Percentiles rank a stretch among this genome's conserved stretches.
Evolutionary conservation across 37 sponge, comb jelly and placozoan genomes (phyloP).

Genomic region (Geodia barretti): DNA sequence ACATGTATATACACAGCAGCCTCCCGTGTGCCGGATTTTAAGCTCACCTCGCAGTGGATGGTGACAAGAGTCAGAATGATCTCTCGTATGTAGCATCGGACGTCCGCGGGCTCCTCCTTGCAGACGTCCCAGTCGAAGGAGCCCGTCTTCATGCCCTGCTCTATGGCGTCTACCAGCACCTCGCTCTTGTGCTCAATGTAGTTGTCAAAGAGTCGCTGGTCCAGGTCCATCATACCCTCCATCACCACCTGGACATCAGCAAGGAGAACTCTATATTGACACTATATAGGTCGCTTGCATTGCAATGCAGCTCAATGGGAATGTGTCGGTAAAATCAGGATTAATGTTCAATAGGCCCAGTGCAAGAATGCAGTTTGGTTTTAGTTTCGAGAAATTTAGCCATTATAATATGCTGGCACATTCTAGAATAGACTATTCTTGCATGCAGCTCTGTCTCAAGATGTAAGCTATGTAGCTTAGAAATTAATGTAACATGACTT

Average conservation of each 20-base stretch:
- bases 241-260: constrained; percentile 42
- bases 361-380: too few species aligned
- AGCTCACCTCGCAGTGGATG: constrained; percentile 79
- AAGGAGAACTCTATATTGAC: too few species aligned
- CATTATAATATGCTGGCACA: too few species aligned
- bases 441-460: too few species aligned
- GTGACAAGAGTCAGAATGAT: constrained; percentile 69
- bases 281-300: too few species aligned
- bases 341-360: too few species aligned
- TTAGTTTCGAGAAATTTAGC: too few species aligned
- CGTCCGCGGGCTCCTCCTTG: constrained; percentile 17
- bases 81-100: constrained; percentile 76
- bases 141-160: constrained; percentile 67
- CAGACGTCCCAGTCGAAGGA: constrained; percentile 81
- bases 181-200: constrained; percentile 76
- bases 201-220: constrained; percentile 58
- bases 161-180: constrained; percentile 45
- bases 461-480: too few species aligned
- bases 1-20: background rate
- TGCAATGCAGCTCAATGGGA: too few species aligned
- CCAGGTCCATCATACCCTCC: constrained; percentile 54
- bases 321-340: too few species aligned
- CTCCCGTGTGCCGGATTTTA: background rate
- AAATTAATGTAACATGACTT: too few species aligned
- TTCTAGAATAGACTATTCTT: too few species aligned